These are phyloP conservation scores for Oreamnos americanus DNA, from an alignment of 2,113 vertebrate species.

Conservation along the genomic window DNA sequence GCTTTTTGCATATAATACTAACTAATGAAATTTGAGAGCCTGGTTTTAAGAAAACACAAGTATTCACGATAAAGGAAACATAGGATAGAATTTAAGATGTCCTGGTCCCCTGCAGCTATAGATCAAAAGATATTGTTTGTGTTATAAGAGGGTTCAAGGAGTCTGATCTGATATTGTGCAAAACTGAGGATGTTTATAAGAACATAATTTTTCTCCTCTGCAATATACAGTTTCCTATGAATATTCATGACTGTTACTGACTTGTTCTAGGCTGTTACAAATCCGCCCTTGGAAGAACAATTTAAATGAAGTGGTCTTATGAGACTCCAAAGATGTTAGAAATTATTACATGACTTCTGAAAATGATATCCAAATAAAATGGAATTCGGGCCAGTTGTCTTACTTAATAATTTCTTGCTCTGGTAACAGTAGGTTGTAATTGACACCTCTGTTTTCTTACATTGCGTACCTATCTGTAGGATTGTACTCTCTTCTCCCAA, in stretches of 20 bases:
- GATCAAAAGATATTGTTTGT: constrained; percentile 42
- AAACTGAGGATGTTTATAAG: neutral
- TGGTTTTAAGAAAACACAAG: neutral
- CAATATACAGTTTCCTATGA: neutral
- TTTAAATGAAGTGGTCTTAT: constrained; percentile 38
- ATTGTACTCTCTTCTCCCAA: neutral
- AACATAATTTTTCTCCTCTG: constrained; percentile 11
- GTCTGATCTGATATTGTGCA: neutral
- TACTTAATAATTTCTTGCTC: neutral
- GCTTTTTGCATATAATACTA: neutral
- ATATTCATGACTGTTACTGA: constrained; percentile 39
- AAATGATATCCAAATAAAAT: constrained; percentile 2
- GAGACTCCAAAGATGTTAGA: constrained; percentile 21
- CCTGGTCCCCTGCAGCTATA: neutral
- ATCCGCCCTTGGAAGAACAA: constrained; percentile 36
- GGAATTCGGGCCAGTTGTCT: neutral
- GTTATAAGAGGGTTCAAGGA: constrained; percentile 9
- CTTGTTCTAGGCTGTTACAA: constrained; percentile 35
- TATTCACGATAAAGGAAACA: constrained; percentile 25
- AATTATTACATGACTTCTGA: constrained; percentile 2
- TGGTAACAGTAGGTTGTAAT: neutral
- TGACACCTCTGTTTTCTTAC: neutral
- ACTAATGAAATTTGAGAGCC: neutral
- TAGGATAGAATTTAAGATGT: neutral
- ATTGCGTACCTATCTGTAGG: neutral